These are phyloP conservation scores for Noctua comes DNA, from an alignment of 2,888 invertebrate species.

Conservation along the genomic window DNA sequence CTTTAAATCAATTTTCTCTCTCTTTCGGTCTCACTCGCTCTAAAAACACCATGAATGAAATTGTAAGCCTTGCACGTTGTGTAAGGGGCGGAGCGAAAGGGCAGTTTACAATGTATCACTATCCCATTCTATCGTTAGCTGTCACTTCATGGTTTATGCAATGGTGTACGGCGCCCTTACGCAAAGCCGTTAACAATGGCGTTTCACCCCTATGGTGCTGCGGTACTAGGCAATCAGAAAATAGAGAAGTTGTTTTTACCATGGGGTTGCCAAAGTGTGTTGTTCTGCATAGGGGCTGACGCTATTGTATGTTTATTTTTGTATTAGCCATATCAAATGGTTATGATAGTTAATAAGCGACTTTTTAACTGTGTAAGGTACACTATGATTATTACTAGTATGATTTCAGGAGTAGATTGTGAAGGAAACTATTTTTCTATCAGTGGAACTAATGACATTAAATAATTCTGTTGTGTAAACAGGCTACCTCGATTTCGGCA, in stretches of 20 bases:
- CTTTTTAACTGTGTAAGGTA: neutral
- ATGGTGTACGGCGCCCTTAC: constrained; percentile 29
- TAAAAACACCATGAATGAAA: constrained; percentile 22
- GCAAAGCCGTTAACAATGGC: constrained; percentile 72
- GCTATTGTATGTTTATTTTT: neutral
- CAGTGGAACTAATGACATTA: neutral
- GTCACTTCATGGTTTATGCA: constrained; percentile 45
- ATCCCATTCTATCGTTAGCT: constrained; percentile 47
- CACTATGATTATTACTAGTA: no score
- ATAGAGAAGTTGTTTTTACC: constrained; percentile 70
- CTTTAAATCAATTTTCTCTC: neutral
- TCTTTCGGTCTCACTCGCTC: neutral
- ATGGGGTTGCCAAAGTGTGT: constrained; percentile 59
- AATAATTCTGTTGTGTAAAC: neutral
- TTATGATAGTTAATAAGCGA: neutral
- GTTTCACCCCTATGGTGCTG: constrained; percentile 81
- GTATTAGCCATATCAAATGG: neutral
- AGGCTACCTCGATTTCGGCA: neutral
- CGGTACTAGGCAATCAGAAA: constrained; percentile 82
- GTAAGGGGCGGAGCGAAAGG: constrained; percentile 16
- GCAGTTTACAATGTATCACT: constrained; percentile 18
- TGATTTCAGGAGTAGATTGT: neutral
- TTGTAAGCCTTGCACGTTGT: neutral
- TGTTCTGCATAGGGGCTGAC: neutral
- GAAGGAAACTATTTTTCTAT: neutral